Evolutionary conservation across 2,113 vertebrate genomes (phyloP), one percentile per base, ranked within the genome.

Genomic region (Leptodactylus fuscus): DNA sequence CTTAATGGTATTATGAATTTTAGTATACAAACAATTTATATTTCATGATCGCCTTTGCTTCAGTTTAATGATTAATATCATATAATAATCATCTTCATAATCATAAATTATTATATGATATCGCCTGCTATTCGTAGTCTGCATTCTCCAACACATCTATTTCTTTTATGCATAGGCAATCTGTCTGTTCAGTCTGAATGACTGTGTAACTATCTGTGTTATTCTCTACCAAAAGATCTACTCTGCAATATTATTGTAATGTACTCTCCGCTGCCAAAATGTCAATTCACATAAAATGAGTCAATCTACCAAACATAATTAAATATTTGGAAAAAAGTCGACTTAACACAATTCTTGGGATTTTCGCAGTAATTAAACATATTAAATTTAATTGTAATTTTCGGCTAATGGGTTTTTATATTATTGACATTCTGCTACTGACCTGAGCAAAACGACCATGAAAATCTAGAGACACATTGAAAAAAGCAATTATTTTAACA

Each of bases 401-500:
- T 60, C 76, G 73, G 51, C 80, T 81, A 86, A 86, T 86, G 76
- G 34, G 18, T 67, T 81, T 86, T 81, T 73, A 71, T 73, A 48
- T 80, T 81, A 81, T 86, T 86, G 77, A 81, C 76, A 81, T 58
- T 80, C 62, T 86, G 77, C 77, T 29, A 70, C 84, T 81, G 84
- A 86, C 77, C 84, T 81, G 49, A 44, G 62, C 27, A 58, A 86
- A 70, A 86, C 24, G 60, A 70, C 24, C 62, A 78, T 85, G 60
- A 86, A 86, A 86, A 86, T 60, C 34, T 53, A 73, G 44, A 48
- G 65, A 73, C 48, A 73, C 46, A 58, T 69, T 71, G 67, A 58
- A 85, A 51, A 85, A 85, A 80, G 84, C 84, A 86, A 86, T 86
- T 86, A 86, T 86, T 86, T 81, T 86, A 86, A 55, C 84, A 86